Conservation (phyloP, 2,888 invertebrate species). For the Acholoe squamosa region DNA sequence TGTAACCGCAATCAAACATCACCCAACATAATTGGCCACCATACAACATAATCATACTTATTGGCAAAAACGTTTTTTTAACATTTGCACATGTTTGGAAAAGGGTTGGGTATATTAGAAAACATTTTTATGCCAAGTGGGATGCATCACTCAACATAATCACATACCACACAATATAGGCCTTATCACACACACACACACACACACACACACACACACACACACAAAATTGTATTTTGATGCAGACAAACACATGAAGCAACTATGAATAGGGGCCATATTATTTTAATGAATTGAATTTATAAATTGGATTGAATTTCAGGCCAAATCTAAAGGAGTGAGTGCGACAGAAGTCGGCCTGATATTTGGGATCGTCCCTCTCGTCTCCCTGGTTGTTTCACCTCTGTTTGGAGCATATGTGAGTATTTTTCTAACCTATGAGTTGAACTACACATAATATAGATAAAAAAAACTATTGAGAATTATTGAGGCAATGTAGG, state of each 20-base stretch:
- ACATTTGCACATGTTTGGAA: too few species aligned
- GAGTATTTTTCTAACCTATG: too few species aligned
- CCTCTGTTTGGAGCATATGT: neutral
- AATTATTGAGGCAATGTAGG: too few species aligned
- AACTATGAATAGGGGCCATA: neutral
- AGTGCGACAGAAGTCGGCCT: neutral
- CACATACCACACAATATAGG: neutral
- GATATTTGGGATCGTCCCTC: neutral
- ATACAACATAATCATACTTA: too few species aligned
- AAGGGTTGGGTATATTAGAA: too few species aligned
- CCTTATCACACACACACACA: neutral
- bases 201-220: neutral
- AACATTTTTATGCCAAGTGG: too few species aligned
- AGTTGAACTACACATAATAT: too few species aligned
- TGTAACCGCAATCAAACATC: too few species aligned
- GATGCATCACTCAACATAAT: neutral
- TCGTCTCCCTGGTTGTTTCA: neutral
- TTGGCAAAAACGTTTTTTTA: too few species aligned
- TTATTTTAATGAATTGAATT: neutral
- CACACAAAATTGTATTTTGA: neutral
- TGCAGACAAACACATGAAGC: neutral
- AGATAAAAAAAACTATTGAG: too few species aligned
- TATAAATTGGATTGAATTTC: neutral
- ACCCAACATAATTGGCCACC: too few species aligned
- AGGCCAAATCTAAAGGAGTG: neutral